Evolutionary conservation across 2,797 vertebrate genomes (phyloP), one percentile per base, ranked within the genome.

Genomic region (Catharus ustulatus): DNA sequence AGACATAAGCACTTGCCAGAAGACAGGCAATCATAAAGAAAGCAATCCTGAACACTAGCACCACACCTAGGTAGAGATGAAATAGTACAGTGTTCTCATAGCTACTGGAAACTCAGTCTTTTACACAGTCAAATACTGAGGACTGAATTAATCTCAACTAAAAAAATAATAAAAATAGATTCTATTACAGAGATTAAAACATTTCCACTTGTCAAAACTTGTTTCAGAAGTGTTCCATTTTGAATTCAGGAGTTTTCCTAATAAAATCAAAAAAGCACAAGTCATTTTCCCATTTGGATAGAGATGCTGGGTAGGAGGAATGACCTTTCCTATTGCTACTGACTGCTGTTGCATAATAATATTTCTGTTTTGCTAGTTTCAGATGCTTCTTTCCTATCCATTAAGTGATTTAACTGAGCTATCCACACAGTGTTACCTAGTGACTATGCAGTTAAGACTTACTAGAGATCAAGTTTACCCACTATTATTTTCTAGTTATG

Each of bases 351-450:
- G 85, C 15, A 63, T 71, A 91, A 91, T 63, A 94, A 11, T 55
- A 73, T 79, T 91, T 76, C 63, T 82, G 38, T 93, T 90, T 89
- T 91, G 63, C 45, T 61, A 34, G 32, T 87, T 95, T 94, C 85
- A 73, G 52, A 87, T 67, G 80, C 59, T 76, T 91, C 67, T 94
- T 92, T 74, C 57, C 88, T 73, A 84, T 36, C 80, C 54, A 76
- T 45, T 73, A 86, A 90, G 77, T 49, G 84, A 93, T 79, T 90
- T 88, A 94, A 88, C 71, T 42, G 67, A 95, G 49, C 90, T 82
- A 84, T 86, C 86, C 71, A 86, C 87, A 84, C 48, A 43, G 77
- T 72, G 87, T 90, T 90, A 95, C 80, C 86, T 87, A 92, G 74
- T 84, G 88, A 90, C 90, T 90, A 79, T 1, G 1, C 74, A 88